phyloP scores from a whole-genome alignment of 2,888 invertebrate genomes.

The Drosophila multiciliata region DNA sequence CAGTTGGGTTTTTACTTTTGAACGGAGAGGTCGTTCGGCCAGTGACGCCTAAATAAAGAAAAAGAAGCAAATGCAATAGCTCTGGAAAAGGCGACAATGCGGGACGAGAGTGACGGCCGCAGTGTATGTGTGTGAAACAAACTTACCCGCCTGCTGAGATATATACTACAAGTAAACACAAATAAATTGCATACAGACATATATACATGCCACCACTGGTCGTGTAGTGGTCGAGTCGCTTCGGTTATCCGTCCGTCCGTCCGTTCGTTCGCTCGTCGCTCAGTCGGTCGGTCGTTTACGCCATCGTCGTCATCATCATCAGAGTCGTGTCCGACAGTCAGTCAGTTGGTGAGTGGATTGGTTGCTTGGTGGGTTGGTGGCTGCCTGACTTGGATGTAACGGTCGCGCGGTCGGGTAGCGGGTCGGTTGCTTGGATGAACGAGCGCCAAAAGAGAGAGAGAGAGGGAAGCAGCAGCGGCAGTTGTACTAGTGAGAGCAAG shows the following conservation, averaged over 20 bases:
- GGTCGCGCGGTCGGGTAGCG: slow-evolving; percentile 28
- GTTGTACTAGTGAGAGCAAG: slow-evolving; percentile 41
- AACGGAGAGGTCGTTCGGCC: slow-evolving; percentile 79
- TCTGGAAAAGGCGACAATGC: slow-evolving; percentile 52
- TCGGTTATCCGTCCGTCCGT: slow-evolving; percentile 42
- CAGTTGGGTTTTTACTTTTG: slow-evolving; percentile 83
- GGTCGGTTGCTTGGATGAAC: slow-evolving; percentile 52
- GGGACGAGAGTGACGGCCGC: slow-evolving; percentile 57
- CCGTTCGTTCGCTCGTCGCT: slow-evolving; percentile 33
- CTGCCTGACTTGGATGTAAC: slow-evolving; percentile 22
- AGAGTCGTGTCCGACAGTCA: slow-evolving; percentile 44
- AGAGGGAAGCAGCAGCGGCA: slow-evolving; percentile 13
- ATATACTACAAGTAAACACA: slow-evolving; percentile 67
- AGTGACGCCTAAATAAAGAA: slow-evolving; percentile 38
- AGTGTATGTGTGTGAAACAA: slow-evolving; percentile 60
- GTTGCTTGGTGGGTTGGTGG: slow-evolving; percentile 38
- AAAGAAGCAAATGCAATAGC: slow-evolving; percentile 41
- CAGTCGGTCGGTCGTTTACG: slow-evolving; percentile 35
- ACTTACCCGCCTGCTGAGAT: slow-evolving; percentile 65
- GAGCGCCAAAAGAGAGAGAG: slow-evolving; percentile 54
- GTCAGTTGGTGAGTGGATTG: slow-evolving; percentile 58
- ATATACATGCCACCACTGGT: slow-evolving; percentile 60
- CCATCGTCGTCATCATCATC: slow-evolving; percentile 20
- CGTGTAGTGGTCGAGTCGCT: slow-evolving; percentile 46
- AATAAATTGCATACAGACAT: slow-evolving; percentile 51